phyloP scores from a whole-genome alignment of 37 sponge, comb jelly and placozoan species.

The Spongia lamella region DNA sequence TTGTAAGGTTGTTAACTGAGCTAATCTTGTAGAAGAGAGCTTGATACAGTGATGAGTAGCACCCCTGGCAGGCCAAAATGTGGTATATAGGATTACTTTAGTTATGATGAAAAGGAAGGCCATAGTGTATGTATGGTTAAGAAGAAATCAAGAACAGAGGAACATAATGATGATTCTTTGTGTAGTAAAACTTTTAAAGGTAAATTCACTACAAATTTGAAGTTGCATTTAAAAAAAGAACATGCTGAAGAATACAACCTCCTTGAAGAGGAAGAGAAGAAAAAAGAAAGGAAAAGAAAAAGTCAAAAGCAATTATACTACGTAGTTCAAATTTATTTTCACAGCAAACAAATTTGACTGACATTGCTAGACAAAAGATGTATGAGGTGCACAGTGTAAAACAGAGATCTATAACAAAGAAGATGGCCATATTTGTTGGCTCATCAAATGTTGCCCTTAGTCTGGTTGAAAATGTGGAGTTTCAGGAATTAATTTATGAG shows the following conservation, averaged over 20 bases:
- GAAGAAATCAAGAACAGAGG: too few relatives aligned
- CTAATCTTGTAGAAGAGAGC: too few relatives aligned
- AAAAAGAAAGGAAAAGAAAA: not conserved
- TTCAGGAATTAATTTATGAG: conserved; percentile 5
- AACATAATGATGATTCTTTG: not conserved
- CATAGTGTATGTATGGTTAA: conserved; percentile 20
- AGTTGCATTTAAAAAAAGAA: not conserved
- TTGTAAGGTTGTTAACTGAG: too few relatives aligned
- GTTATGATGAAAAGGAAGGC: not conserved
- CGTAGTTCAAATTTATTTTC: not conserved
- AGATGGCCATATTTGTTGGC: conserved; percentile 22
- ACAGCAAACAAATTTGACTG: not conserved
- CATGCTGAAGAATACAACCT: conserved; percentile 1
- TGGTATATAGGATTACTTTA: conserved; percentile 4
- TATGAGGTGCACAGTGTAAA: not conserved
- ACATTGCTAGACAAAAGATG: not conserved
- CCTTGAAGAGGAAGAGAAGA: conserved; percentile 7
- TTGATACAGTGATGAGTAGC: not conserved
- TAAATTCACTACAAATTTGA: conserved; percentile 4
- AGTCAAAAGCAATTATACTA: not conserved
- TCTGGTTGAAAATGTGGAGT: conserved; percentile 15
- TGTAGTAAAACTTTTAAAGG: conserved; percentile 8
- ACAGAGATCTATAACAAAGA: conserved; percentile 7
- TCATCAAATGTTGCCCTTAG: conserved; percentile 7
- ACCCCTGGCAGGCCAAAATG: conserved; percentile 15